phyloP scores from a whole-genome alignment of 2,888 invertebrate species.

The Sinodicranocentrus sp. region DNA sequence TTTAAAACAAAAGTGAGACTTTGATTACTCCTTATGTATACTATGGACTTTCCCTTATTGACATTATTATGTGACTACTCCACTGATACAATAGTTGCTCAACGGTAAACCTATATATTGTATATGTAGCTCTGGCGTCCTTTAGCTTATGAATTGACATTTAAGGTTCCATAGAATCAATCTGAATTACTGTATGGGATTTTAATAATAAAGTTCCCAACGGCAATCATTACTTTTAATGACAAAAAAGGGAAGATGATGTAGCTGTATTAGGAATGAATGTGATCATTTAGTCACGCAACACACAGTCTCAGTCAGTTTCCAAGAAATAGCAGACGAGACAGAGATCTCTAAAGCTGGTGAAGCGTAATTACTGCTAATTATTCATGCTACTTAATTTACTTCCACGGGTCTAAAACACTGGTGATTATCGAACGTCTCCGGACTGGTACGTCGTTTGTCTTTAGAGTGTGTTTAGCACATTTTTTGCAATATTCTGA shows the following conservation, averaged over 20 bases:
- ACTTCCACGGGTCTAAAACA: neutral
- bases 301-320: no score
- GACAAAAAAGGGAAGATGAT: neutral
- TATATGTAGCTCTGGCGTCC: no score
- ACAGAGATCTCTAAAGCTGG: neutral
- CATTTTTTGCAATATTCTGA: neutral
- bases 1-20: no score
- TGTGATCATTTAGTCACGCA: neutral
- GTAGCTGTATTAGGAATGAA: neutral
- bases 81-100: no score
- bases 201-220: neutral
- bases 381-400: constrained; percentile 29
- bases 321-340: constrained; percentile 1
- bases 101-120: no score
- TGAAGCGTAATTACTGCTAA: constrained; percentile 27
- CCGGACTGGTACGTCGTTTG: neutral
- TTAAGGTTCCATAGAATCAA: no score
- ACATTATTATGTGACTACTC: no score
- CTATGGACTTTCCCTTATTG: no score
- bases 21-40: no score
- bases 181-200: neutral
- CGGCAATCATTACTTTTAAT: neutral
- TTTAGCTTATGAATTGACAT: no score
- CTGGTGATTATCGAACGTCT: neutral
- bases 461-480: neutral